Base-by-base conservation (phyloP, 2,113 vertebrate genomes). In the Apistogramma diplotaenia region DNA sequence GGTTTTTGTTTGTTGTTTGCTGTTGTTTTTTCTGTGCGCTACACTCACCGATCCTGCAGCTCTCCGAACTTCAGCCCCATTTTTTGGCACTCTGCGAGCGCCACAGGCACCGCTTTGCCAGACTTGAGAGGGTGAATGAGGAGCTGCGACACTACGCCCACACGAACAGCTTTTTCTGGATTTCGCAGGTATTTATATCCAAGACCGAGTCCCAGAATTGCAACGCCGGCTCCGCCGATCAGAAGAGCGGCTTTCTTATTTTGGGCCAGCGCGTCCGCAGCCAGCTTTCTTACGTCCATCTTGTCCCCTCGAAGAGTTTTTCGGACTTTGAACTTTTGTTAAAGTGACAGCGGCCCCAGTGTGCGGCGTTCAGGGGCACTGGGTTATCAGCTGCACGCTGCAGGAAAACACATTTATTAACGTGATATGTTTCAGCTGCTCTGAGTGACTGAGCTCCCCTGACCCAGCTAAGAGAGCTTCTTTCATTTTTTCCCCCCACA, bases 91-190 rank as follows among this genome's bases (percentile, higher is more conserved):
- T 96, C 93, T 0, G 96, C 97, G 7, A 78, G 81, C 8, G 71
- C 23, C 85, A 99, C 95, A 5, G 93, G 43, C 79, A 96, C 57
- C 2, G 96, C 96, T 82, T 89, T 96, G 58, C 97, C 98, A 1
- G 97, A 99, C 85, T 99, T 99, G 37, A 98, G 79, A 0, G 98
- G 97, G 91, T 98, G 95, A 61, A 99, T 87, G 58, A 96, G 92
- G 2, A 99, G 89, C 53, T 94, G 84, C 2, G 96, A 90, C 79
- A 98, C 96, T 4, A 96, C 95, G 67, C 97, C 97, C 37, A 98
- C 96, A 0, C 89, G 94, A 35, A 84, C 85, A 25, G 93, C 88
- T 75, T 90, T 92, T 51, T 93, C 89, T 19, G 87, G 86, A 75
- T 78, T 89, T 33, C 93, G 84, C 19, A 89, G 84, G 31, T 89